Conservation (phyloP, 2,888 invertebrate species). For the Meloe dianella region DNA sequence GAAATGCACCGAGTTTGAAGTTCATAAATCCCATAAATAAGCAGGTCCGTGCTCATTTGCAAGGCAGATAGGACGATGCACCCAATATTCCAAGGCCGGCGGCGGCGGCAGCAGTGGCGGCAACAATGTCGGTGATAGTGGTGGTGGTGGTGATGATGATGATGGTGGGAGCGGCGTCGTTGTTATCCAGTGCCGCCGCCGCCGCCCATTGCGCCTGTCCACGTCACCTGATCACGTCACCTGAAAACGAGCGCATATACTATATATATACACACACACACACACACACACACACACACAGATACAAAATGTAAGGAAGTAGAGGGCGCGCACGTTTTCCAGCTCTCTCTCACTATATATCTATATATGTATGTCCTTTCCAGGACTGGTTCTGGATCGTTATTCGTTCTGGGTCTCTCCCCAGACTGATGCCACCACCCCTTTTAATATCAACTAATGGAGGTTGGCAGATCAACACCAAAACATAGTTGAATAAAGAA, state of each 20-base stretch:
- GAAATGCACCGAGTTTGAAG: conserved; percentile 52
- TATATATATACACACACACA: too few species aligned
- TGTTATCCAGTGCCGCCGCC: conserved; percentile 31
- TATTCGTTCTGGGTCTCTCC: conserved; percentile 56
- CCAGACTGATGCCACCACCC: conserved; percentile 53
- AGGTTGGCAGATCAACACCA: conserved; percentile 46
- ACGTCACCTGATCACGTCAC: conserved; percentile 45
- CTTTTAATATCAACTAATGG: conserved; percentile 57
- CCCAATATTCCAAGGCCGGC: conserved; percentile 54
- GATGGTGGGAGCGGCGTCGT: conserved; percentile 15
- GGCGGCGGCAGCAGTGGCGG: conserved; percentile 25
- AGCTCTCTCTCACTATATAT: conserved; percentile 39
- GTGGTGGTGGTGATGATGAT: background rate
- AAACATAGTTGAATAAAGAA: conserved; percentile 18
- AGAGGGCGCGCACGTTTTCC: conserved; percentile 39
- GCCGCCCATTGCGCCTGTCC: conserved; percentile 45
- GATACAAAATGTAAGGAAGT: conserved; percentile 20
- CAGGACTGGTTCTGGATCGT: conserved; percentile 57
- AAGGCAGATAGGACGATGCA: conserved; percentile 59
- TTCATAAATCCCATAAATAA: conserved; percentile 61
- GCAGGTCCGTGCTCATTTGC: conserved; percentile 56
- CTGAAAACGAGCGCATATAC: conserved; percentile 25
- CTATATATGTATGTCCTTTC: conserved; percentile 28
- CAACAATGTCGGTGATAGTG: background rate
- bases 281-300: too few species aligned